These are phyloP conservation scores for Cataglyphis rosenhaueri DNA, from an alignment of 2,888 invertebrate genomes.

Conservation along the genomic window DNA sequence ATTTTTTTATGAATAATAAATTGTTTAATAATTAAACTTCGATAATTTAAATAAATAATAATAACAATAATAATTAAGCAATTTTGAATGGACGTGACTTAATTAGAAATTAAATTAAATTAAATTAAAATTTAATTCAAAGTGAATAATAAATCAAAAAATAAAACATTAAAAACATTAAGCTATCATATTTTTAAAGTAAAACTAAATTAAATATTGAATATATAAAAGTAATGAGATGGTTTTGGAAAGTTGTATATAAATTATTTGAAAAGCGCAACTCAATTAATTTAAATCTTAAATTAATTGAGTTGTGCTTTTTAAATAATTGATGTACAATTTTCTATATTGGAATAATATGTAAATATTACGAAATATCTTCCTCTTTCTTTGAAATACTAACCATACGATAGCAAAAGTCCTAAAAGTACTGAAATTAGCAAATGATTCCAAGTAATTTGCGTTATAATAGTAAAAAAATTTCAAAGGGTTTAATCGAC, in stretches of 20 bases:
- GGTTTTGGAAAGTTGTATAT: background rate
- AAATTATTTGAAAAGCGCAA: background rate
- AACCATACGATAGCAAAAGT: background rate
- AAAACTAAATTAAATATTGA: background rate
- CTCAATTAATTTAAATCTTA: background rate
- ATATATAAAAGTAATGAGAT: background rate
- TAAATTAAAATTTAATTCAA: background rate
- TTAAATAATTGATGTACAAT: too few relatives aligned
- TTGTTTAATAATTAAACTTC: background rate
- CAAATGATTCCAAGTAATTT: constrained; percentile 9
- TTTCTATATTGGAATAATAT: background rate
- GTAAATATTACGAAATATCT: background rate
- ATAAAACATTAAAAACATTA: background rate
- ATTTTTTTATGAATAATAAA: background rate
- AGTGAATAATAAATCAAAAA: background rate
- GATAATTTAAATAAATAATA: background rate
- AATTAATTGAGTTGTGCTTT: too few relatives aligned
- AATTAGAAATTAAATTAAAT: background rate
- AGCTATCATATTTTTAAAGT: background rate
- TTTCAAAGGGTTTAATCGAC: background rate
- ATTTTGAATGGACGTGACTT: background rate
- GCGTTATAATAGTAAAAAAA: constrained; percentile 29
- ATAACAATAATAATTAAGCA: background rate
- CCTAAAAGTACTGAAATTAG: background rate
- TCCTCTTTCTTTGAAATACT: background rate